Conservation (phyloP, 2,888 invertebrate species). For the Aphidoletes aphidimyza region DNA sequence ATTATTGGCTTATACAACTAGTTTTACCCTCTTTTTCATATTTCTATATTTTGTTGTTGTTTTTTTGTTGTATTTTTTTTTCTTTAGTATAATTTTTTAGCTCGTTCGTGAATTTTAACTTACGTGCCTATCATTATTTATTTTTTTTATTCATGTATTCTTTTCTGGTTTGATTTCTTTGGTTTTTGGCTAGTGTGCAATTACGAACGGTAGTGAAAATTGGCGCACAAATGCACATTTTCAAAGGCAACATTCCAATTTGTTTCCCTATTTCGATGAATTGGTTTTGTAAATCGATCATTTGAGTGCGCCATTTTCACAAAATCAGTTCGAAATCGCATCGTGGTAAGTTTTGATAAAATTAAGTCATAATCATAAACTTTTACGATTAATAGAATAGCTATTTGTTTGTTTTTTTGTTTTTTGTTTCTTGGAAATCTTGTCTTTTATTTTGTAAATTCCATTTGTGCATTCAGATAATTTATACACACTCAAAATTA, state of each 20-base stretch:
- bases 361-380: slow-evolving; percentile 14
- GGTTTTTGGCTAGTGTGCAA: slow-evolving; percentile 26
- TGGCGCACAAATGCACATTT: background rate
- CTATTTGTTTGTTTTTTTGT: background rate
- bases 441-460: background rate
- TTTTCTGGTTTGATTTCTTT: slow-evolving; percentile 8
- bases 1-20: background rate
- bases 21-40: background rate
- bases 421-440: background rate
- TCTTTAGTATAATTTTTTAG: background rate
- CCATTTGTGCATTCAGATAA: slow-evolving; percentile 43
- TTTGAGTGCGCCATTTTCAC: too few relatives aligned
- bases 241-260: too few relatives aligned
- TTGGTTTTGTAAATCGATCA: too few relatives aligned
- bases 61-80: background rate
- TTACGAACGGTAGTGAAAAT: background rate
- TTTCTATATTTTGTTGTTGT: background rate
- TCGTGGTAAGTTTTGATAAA: background rate
- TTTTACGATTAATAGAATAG: slow-evolving; percentile 34
- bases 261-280: too few relatives aligned
- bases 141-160: background rate
- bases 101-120: background rate
- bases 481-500: background rate
- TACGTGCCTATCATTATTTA: background rate
- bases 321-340: background rate